A percentile compares a stretch with the other conserved stretches of the same genome.
Evolutionary conservation across 1,140 invertebrate genomes (phyloP).

Genomic region (Proales similis): DNA sequence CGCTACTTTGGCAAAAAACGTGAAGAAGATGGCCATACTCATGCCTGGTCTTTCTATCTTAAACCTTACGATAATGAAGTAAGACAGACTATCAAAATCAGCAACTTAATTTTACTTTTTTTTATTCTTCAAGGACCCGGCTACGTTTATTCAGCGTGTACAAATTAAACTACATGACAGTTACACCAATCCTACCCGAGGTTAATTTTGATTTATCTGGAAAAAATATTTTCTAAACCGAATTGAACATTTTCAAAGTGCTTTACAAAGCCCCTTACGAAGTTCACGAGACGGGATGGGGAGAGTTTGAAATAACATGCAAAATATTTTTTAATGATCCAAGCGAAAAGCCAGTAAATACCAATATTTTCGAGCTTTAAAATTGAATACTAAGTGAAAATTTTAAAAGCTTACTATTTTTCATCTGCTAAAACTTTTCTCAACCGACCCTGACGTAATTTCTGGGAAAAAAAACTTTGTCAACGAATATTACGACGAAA

Average conservation of each 20-base stretch:
- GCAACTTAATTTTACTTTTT: background rate
- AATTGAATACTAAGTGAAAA: background rate
- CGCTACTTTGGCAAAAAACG: conserved; percentile 91
- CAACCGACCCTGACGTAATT: conserved; percentile 12
- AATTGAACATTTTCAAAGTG: conserved; percentile 54
- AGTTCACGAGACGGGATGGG: conserved; percentile 97
- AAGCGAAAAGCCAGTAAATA: conserved; percentile 21
- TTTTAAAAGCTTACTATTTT: conserved; percentile 23
- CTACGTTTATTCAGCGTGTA: conserved; percentile 86
- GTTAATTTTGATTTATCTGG: conserved; percentile 42
- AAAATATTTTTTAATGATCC: conserved; percentile 94
- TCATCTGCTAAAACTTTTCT: conserved; percentile 36
- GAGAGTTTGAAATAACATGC: conserved; percentile 97
- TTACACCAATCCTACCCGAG: conserved; percentile 83
- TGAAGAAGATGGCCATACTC: conserved; percentile 97
- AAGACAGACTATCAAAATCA: too few species aligned
- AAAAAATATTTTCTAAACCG: conserved; percentile 1
- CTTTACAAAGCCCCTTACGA: conserved; percentile 91
- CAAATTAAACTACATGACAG: conserved; percentile 96
- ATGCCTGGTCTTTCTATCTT: conserved; percentile 96
- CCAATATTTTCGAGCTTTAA: background rate
- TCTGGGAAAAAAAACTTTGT: conserved; percentile 11
- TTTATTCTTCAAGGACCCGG: conserved; percentile 72
- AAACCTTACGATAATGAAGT: conserved; percentile 75
- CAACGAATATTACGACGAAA: conserved; percentile 37